Evolutionary conservation across 2,797 vertebrate species (phyloP).

Genomic region (Sparus aurata): DNA sequence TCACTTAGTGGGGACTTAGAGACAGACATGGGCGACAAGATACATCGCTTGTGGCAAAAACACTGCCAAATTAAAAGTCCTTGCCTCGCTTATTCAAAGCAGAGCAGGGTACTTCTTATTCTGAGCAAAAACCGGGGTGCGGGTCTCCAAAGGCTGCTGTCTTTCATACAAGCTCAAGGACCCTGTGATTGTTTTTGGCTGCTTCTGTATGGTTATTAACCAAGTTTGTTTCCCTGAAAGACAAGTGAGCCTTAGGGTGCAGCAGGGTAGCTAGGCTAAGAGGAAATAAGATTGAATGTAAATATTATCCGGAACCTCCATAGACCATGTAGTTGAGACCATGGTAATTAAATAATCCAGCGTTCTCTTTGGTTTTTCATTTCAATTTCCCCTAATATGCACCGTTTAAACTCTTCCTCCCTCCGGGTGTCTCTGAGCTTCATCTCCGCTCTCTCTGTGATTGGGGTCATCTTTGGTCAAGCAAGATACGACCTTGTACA

Average conservation of each 20-base stretch:
- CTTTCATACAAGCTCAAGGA: constrained; percentile 63
- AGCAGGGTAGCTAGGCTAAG: constrained; percentile 35
- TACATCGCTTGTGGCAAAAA: constrained; percentile 56
- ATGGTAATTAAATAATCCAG: constrained; percentile 70
- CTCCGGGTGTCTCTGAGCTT: constrained; percentile 22
- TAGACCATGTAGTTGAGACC: constrained; percentile 31
- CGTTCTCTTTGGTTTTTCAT: constrained; percentile 59
- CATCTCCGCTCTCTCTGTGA: constrained; percentile 53
- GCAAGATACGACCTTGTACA: constrained; percentile 49
- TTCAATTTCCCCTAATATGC: constrained; percentile 63
- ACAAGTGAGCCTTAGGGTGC: constrained; percentile 52
- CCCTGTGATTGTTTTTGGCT: constrained; percentile 50
- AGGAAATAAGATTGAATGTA: constrained; percentile 62
- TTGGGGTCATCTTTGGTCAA: constrained; percentile 56
- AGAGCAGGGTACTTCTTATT: constrained; percentile 56
- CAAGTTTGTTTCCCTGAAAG: constrained; percentile 54
- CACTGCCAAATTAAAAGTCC: constrained; percentile 69
- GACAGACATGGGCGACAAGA: constrained; percentile 51
- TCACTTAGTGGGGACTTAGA: constrained; percentile 62
- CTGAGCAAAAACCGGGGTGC: constrained; percentile 49
- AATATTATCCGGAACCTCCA: constrained; percentile 65
- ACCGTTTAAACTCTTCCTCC: constrained; percentile 58
- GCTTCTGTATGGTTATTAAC: constrained; percentile 54
- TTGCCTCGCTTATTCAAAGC: constrained; percentile 51
- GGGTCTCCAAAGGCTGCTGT: constrained; percentile 55